Conservation (phyloP, 2,113 vertebrate species). For the Galeopterus variegatus region DNA sequence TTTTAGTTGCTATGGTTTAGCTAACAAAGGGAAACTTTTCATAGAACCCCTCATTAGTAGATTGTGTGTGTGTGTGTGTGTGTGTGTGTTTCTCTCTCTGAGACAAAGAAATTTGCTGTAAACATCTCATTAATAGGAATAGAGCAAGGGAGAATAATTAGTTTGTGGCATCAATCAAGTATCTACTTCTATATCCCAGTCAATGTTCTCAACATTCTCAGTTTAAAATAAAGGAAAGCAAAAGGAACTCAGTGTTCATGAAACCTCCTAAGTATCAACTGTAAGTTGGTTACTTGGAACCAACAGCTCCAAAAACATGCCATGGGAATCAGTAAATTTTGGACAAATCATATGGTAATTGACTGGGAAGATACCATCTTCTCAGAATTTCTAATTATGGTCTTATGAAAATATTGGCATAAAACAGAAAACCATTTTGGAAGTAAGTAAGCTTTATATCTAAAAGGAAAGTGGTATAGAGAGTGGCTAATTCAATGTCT, state of each 20-base stretch:
- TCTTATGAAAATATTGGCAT: background rate
- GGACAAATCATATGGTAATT: conserved; percentile 51
- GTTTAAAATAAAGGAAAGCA: conserved; percentile 50
- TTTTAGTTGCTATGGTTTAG: conserved; percentile 63
- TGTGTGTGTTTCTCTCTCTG: conserved; percentile 55
- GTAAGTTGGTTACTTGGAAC: conserved; percentile 65
- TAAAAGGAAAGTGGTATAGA: background rate
- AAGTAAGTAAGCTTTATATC: background rate
- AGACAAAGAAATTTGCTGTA: conserved; percentile 72
- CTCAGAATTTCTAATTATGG: conserved; percentile 49
- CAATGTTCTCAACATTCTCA: conserved; percentile 53
- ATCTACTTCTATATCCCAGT: conserved; percentile 69
- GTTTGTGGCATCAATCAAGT: conserved; percentile 76
- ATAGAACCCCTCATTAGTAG: conserved; percentile 73
- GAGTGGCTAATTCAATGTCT: background rate
- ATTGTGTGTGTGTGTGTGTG: background rate
- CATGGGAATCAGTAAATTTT: conserved; percentile 1
- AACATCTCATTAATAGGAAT: conserved; percentile 76
- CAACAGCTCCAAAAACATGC: background rate
- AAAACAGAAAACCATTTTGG: conserved; percentile 53
- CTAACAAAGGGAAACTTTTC: conserved; percentile 66
- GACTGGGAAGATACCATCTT: background rate
- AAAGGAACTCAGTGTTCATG: background rate
- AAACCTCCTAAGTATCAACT: conserved; percentile 7
- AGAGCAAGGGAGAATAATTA: conserved; percentile 72